These are phyloP conservation scores for Eupithecia pulchellata DNA, from an alignment of 2,888 invertebrate species.

Conservation along the genomic window DNA sequence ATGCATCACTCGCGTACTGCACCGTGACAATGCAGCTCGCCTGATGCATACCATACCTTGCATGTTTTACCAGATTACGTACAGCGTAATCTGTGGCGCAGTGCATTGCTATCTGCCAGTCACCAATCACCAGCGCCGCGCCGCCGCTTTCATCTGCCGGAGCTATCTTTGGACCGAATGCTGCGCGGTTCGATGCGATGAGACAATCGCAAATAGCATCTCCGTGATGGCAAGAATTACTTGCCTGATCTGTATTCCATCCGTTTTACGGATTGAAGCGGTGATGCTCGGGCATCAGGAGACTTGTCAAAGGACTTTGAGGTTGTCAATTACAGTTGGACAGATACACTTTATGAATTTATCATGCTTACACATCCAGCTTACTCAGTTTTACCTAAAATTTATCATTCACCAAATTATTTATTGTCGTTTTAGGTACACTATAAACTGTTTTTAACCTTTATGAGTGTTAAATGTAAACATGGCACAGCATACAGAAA, in stretches of 20 bases:
- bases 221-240: constrained; percentile 1
- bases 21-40: constrained; percentile 44
- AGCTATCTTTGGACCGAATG: constrained; percentile 40
- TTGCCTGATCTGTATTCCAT: neutral
- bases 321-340: constrained; percentile 19
- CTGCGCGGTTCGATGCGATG: constrained; percentile 29
- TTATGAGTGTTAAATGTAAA: neutral
- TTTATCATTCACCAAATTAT: constrained; percentile 18
- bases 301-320: neutral
- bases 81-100: constrained; percentile 7
- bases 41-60: constrained; percentile 41
- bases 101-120: constrained; percentile 25
- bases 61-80: constrained; percentile 9
- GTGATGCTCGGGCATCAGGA: neutral
- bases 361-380: constrained; percentile 13
- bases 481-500: neutral
- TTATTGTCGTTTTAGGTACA: constrained; percentile 21
- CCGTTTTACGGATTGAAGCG: neutral
- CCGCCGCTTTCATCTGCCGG: constrained; percentile 41
- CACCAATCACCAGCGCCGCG: constrained; percentile 16
- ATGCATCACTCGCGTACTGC: constrained; percentile 45
- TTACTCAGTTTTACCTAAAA: constrained; percentile 13
- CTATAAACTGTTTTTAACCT: constrained; percentile 17
- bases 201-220: constrained; percentile 31
- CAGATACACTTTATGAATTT: too few species aligned